These are phyloP conservation scores for Falco columbarius DNA, from an alignment of 2,797 vertebrate genomes.

Conservation along the genomic window DNA sequence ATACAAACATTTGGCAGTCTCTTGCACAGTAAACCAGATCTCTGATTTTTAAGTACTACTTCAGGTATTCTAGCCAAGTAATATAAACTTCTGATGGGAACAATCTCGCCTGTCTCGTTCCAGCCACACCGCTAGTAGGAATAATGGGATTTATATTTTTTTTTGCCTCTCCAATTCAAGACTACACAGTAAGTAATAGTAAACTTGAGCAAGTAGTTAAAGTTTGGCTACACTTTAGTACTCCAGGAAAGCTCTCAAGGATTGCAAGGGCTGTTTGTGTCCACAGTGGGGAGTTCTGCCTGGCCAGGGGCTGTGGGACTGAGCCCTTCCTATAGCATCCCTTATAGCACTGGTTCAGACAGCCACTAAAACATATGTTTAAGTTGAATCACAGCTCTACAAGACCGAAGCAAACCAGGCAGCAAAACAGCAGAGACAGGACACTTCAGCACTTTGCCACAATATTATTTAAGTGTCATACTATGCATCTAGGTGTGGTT, in stretches of 20 bases:
- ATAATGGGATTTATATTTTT: not conserved
- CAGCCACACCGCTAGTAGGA: not conserved
- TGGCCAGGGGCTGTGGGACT: not conserved
- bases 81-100: not conserved
- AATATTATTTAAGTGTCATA: not conserved
- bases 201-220: not conserved
- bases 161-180: not conserved
- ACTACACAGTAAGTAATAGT: not conserved
- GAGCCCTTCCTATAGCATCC: not conserved
- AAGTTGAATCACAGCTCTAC: not conserved
- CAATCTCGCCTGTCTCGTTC: not conserved
- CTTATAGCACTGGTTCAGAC: not conserved
- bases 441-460: not conserved
- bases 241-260: not conserved
- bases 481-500: not conserved
- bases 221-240: not conserved
- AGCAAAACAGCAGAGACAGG: not conserved
- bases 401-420: not conserved
- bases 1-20: conserved; percentile 59
- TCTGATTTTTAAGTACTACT: conserved; percentile 49
- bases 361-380: not conserved
- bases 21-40: not conserved
- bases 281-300: not conserved
- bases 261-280: not conserved
- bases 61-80: not conserved